Conservation (phyloP, 2,888 invertebrate genomes). For the Tanaodytes sp. region DNA sequence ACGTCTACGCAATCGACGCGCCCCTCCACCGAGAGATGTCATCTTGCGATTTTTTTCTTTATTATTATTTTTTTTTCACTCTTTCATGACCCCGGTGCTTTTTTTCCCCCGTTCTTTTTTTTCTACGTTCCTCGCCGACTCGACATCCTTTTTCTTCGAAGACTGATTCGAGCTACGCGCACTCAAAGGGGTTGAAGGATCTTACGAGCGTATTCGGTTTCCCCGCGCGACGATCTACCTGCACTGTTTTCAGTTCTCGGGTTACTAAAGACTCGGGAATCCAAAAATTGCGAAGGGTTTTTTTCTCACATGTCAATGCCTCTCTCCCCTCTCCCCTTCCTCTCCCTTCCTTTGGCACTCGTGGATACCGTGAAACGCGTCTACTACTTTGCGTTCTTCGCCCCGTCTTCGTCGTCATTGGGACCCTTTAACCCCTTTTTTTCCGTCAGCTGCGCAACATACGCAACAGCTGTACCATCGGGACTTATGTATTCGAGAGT, state of each 20-base stretch:
- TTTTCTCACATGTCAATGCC: conserved; percentile 50
- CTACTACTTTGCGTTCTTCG: conserved; percentile 54
- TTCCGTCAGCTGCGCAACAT: conserved; percentile 69
- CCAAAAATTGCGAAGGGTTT: conserved; percentile 69
- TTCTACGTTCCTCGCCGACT: too few species aligned
- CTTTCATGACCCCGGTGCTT: conserved; percentile 23
- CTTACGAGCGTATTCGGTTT: conserved; percentile 52
- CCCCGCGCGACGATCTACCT: conserved; percentile 60
- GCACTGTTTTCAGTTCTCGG: conserved; percentile 67
- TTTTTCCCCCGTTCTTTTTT: conserved; percentile 42
- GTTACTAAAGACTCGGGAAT: conserved; percentile 72
- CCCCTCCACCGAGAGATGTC: conserved; percentile 66
- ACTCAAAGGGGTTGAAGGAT: conserved; percentile 58
- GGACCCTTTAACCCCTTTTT: conserved; percentile 72
- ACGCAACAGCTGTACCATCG: conserved; percentile 68
- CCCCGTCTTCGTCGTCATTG: conserved; percentile 53
- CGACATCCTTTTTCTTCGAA: conserved; percentile 28
- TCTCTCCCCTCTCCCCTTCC: too few species aligned
- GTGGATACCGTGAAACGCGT: conserved; percentile 39
- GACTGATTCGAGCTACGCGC: conserved; percentile 42
- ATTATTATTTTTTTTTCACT: too few species aligned
- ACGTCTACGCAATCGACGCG: conserved; percentile 44
- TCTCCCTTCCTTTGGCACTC: too few species aligned
- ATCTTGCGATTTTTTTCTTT: conserved; percentile 70
- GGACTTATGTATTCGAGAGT: conserved; percentile 53